A percentile compares a stretch with the other conserved stretches of the same genome.
These are phyloP conservation scores for Serilophus lunatus DNA, from an alignment of 2,113 vertebrate genomes.

Conservation along the genomic window DNA sequence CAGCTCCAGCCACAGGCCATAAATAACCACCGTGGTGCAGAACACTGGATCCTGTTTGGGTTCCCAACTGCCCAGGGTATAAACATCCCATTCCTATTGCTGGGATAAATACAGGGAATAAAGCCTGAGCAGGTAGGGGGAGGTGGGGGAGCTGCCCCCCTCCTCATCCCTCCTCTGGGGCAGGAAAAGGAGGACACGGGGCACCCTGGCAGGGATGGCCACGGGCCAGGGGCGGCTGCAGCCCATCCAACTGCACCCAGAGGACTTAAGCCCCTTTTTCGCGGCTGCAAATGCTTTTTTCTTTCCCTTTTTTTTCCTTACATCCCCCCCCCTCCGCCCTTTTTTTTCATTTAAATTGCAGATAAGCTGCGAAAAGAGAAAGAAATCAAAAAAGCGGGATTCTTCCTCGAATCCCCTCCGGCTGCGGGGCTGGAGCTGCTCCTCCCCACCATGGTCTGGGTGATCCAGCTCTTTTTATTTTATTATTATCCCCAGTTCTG, in stretches of 20 bases:
- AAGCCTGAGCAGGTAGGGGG: neutral
- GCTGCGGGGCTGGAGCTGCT: neutral
- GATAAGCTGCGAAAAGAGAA: constrained; percentile 28
- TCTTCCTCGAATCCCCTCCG: neutral
- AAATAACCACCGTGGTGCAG: constrained; percentile 8
- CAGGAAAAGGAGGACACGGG: neutral
- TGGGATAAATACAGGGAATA: neutral
- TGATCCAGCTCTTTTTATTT: neutral
- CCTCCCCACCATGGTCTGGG: neutral
- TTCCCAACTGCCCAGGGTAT: neutral
- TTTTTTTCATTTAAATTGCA: constrained; percentile 8
- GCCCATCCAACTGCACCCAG: neutral
- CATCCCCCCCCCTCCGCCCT: accelerated
- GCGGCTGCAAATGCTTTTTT: neutral
- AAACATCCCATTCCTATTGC: neutral
- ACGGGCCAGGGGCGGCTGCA: neutral
- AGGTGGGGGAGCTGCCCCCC: neutral
- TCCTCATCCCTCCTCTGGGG: neutral
- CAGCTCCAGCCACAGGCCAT: constrained; percentile 44
- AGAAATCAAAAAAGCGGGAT: neutral
- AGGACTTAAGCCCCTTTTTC: neutral
- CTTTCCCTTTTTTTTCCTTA: neutral
- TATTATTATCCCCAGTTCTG: neutral
- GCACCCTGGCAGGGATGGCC: neutral
- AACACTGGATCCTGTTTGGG: neutral